Conservation (phyloP, 2,113 vertebrate species). For the Acanthisitta chloris region DNA sequence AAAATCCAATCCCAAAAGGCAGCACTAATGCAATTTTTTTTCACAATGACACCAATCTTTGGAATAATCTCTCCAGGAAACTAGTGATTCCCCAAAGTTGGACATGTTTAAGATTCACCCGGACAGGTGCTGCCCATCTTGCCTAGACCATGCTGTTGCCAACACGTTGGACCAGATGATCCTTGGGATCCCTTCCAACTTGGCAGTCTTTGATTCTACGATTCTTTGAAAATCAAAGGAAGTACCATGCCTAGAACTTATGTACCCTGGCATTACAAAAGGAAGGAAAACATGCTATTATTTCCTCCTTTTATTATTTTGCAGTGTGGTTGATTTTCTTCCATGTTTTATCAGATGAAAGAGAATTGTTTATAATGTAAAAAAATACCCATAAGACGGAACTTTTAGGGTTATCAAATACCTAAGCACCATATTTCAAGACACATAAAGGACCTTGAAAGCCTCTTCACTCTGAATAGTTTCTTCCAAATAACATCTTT, state of each 20-base stretch:
- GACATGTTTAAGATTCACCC: neutral
- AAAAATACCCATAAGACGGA: neutral
- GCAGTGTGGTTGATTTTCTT: neutral
- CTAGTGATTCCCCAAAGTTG: neutral
- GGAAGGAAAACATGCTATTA: neutral
- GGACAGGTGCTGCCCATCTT: neutral
- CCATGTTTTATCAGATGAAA: neutral
- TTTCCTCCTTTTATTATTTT: neutral
- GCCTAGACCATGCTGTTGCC: neutral
- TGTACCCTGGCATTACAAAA: neutral
- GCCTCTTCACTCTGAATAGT: neutral
- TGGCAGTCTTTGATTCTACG: neutral
- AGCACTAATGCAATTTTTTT: neutral
- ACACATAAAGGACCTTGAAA: neutral
- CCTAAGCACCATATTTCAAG: neutral
- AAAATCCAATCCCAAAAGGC: neutral
- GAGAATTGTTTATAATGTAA: neutral
- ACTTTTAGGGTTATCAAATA: neutral
- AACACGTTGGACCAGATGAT: neutral
- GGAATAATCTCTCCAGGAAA: neutral
- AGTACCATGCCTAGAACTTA: neutral
- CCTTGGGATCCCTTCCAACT: neutral
- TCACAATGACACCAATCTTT: neutral
- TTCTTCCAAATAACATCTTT: neutral
- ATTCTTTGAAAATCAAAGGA: neutral